Percentiles rank a stretch among this genome's conserved stretches.
phyloP scores from a whole-genome alignment of 2,888 invertebrate species.

The Rhamphomyia laevipes region DNA sequence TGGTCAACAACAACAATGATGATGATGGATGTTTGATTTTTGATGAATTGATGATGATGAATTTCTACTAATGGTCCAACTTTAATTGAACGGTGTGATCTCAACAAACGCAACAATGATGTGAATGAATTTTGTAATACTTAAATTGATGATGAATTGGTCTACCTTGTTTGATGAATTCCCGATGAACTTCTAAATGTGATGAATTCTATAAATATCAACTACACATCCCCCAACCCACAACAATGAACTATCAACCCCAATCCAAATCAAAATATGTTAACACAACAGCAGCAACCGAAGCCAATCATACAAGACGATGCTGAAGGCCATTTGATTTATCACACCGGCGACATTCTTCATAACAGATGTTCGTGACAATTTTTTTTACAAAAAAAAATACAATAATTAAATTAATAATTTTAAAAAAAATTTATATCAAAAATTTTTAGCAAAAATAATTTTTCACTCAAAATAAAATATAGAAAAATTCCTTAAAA shows the following conservation, averaged over 20 bases:
- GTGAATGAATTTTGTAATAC: constrained; percentile 5
- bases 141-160: background rate
- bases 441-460: constrained; percentile 12
- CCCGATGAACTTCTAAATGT: background rate
- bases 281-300: constrained; percentile 30
- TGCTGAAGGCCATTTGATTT: constrained; percentile 99
- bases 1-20: constrained; percentile 8
- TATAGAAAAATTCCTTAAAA: background rate
- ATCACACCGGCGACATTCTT: constrained; percentile 97
- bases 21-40: constrained; percentile 18
- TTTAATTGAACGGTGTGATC: too few relatives aligned
- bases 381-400: constrained; percentile 37
- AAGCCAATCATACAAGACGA: constrained; percentile 94
- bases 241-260: constrained; percentile 6
- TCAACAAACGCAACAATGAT: background rate
- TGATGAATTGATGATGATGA: constrained; percentile 21
- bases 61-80: constrained; percentile 18
- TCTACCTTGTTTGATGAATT: background rate
- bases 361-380: constrained; percentile 98
- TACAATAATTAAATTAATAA: constrained; percentile 10
- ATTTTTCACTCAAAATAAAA: constrained; percentile 2
- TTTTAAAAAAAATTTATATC: constrained; percentile 12
- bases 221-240: constrained; percentile 5
- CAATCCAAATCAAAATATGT: constrained; percentile 17
- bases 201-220: constrained; percentile 8